Evolutionary conservation across 1,140 invertebrate genomes (phyloP), one percentile per base, ranked within the genome.

Genomic region (Amyelois transitella): DNA sequence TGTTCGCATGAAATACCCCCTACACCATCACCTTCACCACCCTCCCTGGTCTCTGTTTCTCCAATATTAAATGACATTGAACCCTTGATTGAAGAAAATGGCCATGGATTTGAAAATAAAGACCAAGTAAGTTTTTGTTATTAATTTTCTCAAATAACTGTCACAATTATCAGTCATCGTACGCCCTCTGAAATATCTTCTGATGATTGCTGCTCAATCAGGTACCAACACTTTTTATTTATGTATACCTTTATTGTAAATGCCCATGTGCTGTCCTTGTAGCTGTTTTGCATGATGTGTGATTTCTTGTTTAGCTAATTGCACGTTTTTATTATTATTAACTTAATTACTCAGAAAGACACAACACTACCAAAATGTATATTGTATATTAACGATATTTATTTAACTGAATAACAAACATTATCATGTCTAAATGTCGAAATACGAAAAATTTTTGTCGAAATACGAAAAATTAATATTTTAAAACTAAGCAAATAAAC

Each of bases 1-100:
- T 88, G 88, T 60, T 74, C 69, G 8, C 86, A 88, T 56, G 81
- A 89, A 76, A 72, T 88, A 60, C 80, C 77, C 24, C 69, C 75
- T 18, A 64, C 66, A 10, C 64, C 72, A 51, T 57, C 76, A 21
- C 69, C 72, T 2, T 72, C 81, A 38, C 72, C 75, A 14, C 68
- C 76, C 22, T 59, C 72, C 20, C 61, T 70, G 62, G 66, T 43
- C 62, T 66, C 24, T 66, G 65, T 45, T 53, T 62, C 19, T 12
- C 52, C 44, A 58, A 62, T 28, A 65, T 38, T 38, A 28, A 20
- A 48, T 58, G 14, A 14, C 32, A 38, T 14, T 28, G 25, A 28
- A 10, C 2, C 12, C 17, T 18, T 53, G 10, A 25, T 38, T 4
- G 60, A 50, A 53, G 56, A 55, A 12, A 44, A 43, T 38, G 17